A percentile compares a stretch with the other conserved stretches of the same genome.
Evolutionary conservation across 1,140 invertebrate species (phyloP).

Genomic region (Babylonia areolata): DNA sequence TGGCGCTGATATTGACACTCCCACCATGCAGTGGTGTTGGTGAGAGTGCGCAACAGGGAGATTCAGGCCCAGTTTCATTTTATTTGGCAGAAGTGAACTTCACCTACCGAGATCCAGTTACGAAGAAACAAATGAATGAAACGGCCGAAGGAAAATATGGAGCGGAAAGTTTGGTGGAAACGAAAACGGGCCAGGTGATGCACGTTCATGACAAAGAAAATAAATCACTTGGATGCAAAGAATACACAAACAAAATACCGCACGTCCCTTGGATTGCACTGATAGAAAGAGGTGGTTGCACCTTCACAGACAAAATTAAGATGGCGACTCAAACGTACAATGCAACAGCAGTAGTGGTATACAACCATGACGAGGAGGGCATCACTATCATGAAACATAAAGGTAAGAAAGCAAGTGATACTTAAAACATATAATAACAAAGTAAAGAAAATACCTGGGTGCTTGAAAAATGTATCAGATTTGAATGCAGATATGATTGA

Average conservation of each 20-base stretch:
- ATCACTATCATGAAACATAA: slow-evolving; percentile 38
- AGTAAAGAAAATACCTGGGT: no score
- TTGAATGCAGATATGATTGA: no score
- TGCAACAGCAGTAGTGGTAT: slow-evolving; percentile 49
- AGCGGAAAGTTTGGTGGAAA: slow-evolving; percentile 30
- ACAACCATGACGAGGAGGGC: slow-evolving; percentile 33
- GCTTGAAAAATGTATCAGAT: no score
- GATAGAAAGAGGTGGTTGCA: slow-evolving; percentile 48
- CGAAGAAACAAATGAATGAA: slow-evolving; percentile 19
- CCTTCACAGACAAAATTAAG: slow-evolving; percentile 49
- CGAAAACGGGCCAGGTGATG: slow-evolving; percentile 34
- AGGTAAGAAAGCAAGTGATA: not conserved
- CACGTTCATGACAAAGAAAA: slow-evolving; percentile 28
- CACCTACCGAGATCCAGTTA: slow-evolving; percentile 26
- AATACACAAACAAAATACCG: slow-evolving; percentile 40
- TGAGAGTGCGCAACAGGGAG: not conserved
- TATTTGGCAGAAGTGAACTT: slow-evolving; percentile 35
- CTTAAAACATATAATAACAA: no score
- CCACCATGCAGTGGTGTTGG: not conserved
- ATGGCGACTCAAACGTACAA: slow-evolving; percentile 46
- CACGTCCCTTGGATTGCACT: slow-evolving; percentile 50
- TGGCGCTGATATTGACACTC: slow-evolving; percentile 10
- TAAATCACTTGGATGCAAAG: slow-evolving; percentile 40
- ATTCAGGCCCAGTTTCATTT: not conserved
- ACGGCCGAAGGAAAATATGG: slow-evolving; percentile 36